A percentile compares a stretch with the other conserved stretches of the same genome.
phyloP scores from a whole-genome alignment of 2,113 vertebrate species.

The Monopterus albus region DNA sequence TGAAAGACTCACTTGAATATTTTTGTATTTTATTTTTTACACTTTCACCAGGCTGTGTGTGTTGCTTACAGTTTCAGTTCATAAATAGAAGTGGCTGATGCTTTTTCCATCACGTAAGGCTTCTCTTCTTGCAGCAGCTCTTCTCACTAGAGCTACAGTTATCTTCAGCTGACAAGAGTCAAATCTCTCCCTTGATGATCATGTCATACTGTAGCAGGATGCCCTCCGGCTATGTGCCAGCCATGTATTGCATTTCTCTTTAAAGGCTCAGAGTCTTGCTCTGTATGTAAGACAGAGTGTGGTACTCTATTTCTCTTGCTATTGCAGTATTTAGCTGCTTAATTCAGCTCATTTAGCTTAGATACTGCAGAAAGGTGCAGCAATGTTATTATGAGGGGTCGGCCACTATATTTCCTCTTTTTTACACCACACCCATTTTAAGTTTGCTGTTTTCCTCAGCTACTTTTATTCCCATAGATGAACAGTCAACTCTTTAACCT shows the following conservation, averaged over 20 bases:
- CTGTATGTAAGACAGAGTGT: background rate
- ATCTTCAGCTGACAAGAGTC: conserved; percentile 12
- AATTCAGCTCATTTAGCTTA: background rate
- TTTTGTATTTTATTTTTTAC: conserved; percentile 13
- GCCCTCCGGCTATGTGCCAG: background rate
- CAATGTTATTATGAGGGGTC: too few relatives aligned
- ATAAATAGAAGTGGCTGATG: conserved; percentile 43
- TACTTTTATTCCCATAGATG: background rate
- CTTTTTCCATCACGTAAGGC: conserved; percentile 14
- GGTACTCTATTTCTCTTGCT: background rate
- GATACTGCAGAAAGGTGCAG: background rate
- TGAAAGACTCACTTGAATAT: conserved; percentile 48
- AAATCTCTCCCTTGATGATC: background rate
- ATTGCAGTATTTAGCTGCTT: background rate
- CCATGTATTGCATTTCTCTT: background rate
- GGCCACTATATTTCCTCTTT: background rate
- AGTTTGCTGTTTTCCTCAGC: background rate
- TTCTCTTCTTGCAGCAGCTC: conserved; percentile 5
- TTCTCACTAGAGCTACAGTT: background rate
- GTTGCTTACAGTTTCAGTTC: conserved; percentile 18
- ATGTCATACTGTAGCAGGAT: background rate
- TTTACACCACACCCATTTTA: background rate
- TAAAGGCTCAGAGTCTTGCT: background rate
- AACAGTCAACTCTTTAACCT: conserved; percentile 10
- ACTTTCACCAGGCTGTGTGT: background rate